phyloP scores from a whole-genome alignment of 2,113 vertebrate genomes.

The Campylorhamphus procurvoides region DNA sequence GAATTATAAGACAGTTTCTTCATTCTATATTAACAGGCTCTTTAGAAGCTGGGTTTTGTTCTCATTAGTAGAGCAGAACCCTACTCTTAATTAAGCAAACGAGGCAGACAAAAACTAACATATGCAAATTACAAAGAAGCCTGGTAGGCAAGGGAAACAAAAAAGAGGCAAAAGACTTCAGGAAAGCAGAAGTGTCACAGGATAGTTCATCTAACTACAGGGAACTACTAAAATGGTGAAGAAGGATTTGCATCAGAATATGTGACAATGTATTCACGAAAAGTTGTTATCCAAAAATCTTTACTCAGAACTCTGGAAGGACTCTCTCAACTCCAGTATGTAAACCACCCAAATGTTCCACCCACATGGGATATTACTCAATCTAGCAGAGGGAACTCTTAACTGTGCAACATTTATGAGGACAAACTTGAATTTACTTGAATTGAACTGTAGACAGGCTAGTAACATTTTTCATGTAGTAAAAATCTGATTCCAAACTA shows the following conservation, averaged over 20 bases:
- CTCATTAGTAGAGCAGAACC: constrained; percentile 20
- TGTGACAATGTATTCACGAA: background rate
- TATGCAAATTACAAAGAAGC: constrained; percentile 39
- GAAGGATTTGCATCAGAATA: background rate
- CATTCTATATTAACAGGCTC: background rate
- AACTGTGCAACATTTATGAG: background rate
- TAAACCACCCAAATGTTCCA: background rate
- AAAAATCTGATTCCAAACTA: background rate
- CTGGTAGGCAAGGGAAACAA: background rate
- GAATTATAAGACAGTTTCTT: background rate
- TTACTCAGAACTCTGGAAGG: background rate
- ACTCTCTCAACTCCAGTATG: background rate
- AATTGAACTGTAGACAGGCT: background rate
- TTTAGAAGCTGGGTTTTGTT: constrained; percentile 2
- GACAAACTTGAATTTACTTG: background rate
- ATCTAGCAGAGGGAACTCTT: background rate
- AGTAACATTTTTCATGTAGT: background rate
- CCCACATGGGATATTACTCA: background rate
- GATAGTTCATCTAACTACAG: background rate
- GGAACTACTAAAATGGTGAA: background rate
- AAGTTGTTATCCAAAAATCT: background rate
- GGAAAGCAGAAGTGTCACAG: background rate
- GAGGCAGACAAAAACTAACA: constrained; percentile 29
- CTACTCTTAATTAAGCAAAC: constrained; percentile 43
- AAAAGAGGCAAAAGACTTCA: background rate